Conservation (phyloP, 2,888 invertebrate species). For the Notodonta ziczac region DNA sequence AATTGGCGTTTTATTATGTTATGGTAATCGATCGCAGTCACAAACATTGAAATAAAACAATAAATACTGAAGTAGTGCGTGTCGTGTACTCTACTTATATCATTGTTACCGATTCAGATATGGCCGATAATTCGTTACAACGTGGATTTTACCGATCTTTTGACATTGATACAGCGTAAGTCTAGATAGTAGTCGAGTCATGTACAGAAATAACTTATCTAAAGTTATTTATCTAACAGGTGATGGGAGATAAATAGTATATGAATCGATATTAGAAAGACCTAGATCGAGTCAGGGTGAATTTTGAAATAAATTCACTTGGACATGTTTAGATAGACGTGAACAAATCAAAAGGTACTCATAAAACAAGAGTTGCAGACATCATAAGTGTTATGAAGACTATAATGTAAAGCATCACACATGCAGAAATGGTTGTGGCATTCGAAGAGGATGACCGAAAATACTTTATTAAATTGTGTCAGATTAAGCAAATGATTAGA, state of each 20-base stretch:
- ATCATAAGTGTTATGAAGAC: too few species aligned
- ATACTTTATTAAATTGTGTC: too few species aligned
- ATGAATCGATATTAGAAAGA: neutral
- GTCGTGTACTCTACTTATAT: neutral
- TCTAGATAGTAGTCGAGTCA: neutral
- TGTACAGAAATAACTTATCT: conserved; percentile 3
- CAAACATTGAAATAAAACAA: neutral
- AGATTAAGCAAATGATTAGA: too few species aligned
- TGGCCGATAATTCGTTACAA: neutral
- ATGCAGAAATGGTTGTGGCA: too few species aligned
- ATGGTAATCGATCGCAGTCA: neutral
- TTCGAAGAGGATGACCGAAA: too few species aligned
- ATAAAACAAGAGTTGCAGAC: too few species aligned
- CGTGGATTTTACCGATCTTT: neutral
- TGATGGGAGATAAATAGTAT: neutral
- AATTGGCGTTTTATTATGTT: too few species aligned
- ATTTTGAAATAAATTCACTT: too few species aligned
- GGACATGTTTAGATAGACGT: too few species aligned
- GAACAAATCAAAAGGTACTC: too few species aligned
- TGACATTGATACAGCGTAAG: conserved; percentile 7
- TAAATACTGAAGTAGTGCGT: neutral
- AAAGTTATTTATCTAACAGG: neutral
- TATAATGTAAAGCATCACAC: too few species aligned
- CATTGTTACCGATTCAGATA: neutral
- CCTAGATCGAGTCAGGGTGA: neutral